phyloP scores from a whole-genome alignment of 2,797 vertebrate species.

The Prionace glauca region DNA sequence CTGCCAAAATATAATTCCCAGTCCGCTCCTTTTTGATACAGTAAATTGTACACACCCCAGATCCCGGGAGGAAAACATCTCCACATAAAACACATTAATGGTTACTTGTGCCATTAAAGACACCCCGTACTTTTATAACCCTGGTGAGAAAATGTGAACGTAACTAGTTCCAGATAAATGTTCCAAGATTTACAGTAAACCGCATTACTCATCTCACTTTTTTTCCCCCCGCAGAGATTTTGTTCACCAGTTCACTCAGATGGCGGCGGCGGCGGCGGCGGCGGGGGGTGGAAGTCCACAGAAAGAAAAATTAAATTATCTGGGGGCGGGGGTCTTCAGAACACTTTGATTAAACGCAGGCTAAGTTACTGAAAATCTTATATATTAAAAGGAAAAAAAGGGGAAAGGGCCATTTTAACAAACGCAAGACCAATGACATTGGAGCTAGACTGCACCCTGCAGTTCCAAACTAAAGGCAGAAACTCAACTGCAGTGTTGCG shows the following conservation, averaged over 20 bases:
- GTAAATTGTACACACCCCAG: not conserved
- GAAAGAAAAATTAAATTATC: not conserved
- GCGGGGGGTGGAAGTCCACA: not conserved
- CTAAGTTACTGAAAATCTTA: not conserved
- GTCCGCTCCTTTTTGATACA: not conserved
- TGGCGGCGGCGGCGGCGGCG: not conserved
- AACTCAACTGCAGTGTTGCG: slow-evolving; percentile 52
- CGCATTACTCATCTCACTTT: slow-evolving; percentile 33
- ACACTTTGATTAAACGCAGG: not conserved
- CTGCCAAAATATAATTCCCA: not conserved
- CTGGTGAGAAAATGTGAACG: not conserved
- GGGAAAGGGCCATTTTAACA: not conserved
- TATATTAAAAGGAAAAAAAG: not conserved
- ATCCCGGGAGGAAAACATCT: not conserved
- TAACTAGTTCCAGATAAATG: not conserved
- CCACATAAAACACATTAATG: not conserved
- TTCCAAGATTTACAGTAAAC: slow-evolving; percentile 20
- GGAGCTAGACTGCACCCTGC: slow-evolving; percentile 34
- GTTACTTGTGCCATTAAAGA: not conserved
- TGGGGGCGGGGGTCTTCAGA: not conserved
- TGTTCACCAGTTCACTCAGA: not conserved
- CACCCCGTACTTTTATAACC: not conserved
- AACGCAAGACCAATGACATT: not conserved
- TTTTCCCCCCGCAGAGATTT: not conserved
- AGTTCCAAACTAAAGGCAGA: slow-evolving; percentile 10